phyloP scores from a whole-genome alignment of 2,113 vertebrate species.

The Oreochromis aureus region DNA sequence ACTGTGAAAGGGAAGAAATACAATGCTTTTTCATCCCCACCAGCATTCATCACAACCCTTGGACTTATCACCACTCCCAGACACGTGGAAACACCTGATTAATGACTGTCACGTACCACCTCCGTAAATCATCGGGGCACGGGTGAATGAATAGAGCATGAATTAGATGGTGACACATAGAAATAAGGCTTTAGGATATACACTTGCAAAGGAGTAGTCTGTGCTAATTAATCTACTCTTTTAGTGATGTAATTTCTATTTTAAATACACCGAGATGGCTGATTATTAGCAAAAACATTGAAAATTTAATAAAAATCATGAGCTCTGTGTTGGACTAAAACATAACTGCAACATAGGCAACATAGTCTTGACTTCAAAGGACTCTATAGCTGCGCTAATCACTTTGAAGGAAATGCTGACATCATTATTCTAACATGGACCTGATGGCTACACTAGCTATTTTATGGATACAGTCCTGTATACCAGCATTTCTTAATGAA shows the following conservation, averaged over 20 bases:
- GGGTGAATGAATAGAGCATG: slow-evolving; percentile 1
- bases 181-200: background rate
- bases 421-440: background rate
- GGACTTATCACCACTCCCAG: slow-evolving; percentile 42
- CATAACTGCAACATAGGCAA: background rate
- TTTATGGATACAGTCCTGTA: background rate
- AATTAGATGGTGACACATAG: background rate
- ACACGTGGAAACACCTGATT: slow-evolving; percentile 24
- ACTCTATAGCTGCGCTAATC: background rate
- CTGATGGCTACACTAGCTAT: background rate
- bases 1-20: slow-evolving; percentile 5
- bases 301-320: background rate
- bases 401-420: background rate
- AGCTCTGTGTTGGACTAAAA: background rate
- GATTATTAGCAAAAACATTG: background rate
- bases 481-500: background rate
- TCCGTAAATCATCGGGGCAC: slow-evolving; percentile 5
- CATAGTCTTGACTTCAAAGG: background rate
- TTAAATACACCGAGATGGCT: background rate
- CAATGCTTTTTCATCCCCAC: slow-evolving; percentile 1
- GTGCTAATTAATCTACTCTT: background rate
- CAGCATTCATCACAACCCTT: background rate
- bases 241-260: background rate
- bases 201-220: background rate
- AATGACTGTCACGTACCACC: slow-evolving; percentile 14